Conservation (phyloP, 1,140 invertebrate genomes). For the Agraylea sexmaculata region DNA sequence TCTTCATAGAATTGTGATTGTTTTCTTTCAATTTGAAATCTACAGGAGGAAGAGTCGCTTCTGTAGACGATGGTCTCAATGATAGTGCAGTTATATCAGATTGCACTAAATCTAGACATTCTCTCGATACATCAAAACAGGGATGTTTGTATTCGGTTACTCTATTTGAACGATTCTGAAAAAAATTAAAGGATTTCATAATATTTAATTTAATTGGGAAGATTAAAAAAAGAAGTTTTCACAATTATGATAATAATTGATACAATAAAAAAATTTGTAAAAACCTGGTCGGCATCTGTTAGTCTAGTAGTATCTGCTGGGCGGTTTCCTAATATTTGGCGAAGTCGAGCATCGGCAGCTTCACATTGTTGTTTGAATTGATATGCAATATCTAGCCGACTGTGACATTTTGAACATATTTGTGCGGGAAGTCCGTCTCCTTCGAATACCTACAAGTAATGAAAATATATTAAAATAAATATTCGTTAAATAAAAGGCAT, state of each 20-base stretch:
- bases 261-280: too few relatives aligned
- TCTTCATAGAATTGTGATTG: conserved; percentile 17
- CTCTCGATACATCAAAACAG: conserved; percentile 18
- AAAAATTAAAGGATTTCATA: conserved; percentile 2
- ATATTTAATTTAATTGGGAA: neutral
- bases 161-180: conserved; percentile 17
- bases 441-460: conserved; percentile 25
- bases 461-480: conserved; percentile 1
- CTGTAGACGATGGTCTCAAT: conserved; percentile 14
- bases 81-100: conserved; percentile 13
- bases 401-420: conserved; percentile 29
- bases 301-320: neutral
- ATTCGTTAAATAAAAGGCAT: neutral
- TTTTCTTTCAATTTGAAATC: conserved; percentile 17
- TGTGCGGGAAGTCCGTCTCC: conserved; percentile 31
- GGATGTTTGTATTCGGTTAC: conserved; percentile 19
- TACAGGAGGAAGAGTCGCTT: conserved; percentile 12
- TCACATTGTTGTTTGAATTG: conserved; percentile 34
- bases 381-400: conserved; percentile 29
- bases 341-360: conserved; percentile 27
- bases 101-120: conserved; percentile 18
- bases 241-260: too few relatives aligned
- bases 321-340: conserved; percentile 10
- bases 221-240: too few relatives aligned
- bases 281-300: too few relatives aligned